phyloP scores from a whole-genome alignment of 2,888 invertebrate species.

The Napeogenes sylphis region DNA sequence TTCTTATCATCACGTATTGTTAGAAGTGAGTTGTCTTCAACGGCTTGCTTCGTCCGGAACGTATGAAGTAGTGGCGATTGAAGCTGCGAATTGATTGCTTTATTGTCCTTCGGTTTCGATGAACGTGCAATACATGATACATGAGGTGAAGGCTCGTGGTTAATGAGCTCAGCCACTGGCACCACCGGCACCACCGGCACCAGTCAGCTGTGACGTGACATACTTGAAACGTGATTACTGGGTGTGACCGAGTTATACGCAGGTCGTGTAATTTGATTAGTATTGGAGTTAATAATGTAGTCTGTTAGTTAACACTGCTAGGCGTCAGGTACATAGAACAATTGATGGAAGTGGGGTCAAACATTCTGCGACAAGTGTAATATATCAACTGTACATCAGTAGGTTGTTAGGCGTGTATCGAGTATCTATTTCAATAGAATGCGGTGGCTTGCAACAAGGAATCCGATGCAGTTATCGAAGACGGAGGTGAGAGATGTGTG shows the following conservation, averaged over 20 bases:
- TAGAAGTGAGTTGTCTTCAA: slow-evolving; percentile 35
- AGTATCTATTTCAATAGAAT: slow-evolving; percentile 74
- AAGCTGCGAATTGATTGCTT: slow-evolving; percentile 68
- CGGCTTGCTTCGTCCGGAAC: slow-evolving; percentile 51
- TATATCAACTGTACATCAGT: slow-evolving; percentile 45
- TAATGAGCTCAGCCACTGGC: slow-evolving; percentile 64
- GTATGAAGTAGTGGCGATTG: slow-evolving; percentile 24
- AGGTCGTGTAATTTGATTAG: too few relatives aligned
- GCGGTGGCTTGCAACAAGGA: slow-evolving; percentile 74
- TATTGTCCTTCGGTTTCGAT: slow-evolving; percentile 61
- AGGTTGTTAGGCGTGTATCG: slow-evolving; percentile 57
- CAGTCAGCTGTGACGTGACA: not conserved
- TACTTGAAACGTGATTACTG: too few relatives aligned
- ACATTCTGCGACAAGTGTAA: not conserved
- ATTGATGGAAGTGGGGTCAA: slow-evolving; percentile 37
- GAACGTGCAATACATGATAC: slow-evolving; percentile 73
- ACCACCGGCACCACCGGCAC: slow-evolving; percentile 64
- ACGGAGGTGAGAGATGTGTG: slow-evolving; percentile 72
- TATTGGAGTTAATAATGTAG: too few relatives aligned
- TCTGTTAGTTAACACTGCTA: not conserved
- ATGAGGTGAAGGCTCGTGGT: slow-evolving; percentile 62
- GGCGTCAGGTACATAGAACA: not conserved
- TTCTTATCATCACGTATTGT: not conserved
- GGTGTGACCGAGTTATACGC: too few relatives aligned
- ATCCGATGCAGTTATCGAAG: slow-evolving; percentile 75